These are phyloP conservation scores for Pogonognathellus flavescens DNA, from an alignment of 1,140 invertebrate genomes.

Conservation along the genomic window DNA sequence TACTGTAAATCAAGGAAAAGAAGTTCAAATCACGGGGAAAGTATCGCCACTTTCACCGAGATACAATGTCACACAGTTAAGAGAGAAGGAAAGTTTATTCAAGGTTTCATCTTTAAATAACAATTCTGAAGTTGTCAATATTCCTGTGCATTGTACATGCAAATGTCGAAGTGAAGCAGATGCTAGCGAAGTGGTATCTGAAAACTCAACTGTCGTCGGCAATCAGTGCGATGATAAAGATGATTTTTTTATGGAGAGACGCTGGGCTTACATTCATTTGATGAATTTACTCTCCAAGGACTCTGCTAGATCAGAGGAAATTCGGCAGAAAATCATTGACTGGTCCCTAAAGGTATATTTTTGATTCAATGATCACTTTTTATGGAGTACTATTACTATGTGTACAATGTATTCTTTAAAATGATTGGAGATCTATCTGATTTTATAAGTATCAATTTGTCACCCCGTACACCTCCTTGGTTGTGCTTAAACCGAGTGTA, in stretches of 20 bases:
- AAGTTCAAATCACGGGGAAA: slow-evolving; percentile 75
- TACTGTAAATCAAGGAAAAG: slow-evolving; percentile 74
- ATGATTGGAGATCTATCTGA: neutral
- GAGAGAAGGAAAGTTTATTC: neutral
- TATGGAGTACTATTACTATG: neutral
- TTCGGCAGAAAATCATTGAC: slow-evolving; percentile 6
- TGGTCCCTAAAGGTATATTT: neutral
- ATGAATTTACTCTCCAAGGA: neutral
- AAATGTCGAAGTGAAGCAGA: neutral
- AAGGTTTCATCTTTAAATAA: neutral
- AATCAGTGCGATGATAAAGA: neutral
- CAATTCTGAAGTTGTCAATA: neutral
- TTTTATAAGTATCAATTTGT: slow-evolving; percentile 77
- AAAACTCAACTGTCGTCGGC: neutral
- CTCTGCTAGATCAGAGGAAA: neutral
- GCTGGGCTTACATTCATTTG: neutral
- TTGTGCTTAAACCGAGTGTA: slow-evolving; percentile 76
- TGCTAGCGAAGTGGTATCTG: neutral
- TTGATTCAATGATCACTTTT: neutral
- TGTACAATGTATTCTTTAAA: too few relatives aligned
- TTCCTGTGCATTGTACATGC: neutral
- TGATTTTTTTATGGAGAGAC: slow-evolving; percentile 18
- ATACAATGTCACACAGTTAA: neutral
- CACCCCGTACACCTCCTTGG: slow-evolving; percentile 79
- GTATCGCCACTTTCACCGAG: slow-evolving; percentile 61